Base-by-base conservation (phyloP, 2,888 invertebrate genomes). In the Meandrusa payeni region DNA sequence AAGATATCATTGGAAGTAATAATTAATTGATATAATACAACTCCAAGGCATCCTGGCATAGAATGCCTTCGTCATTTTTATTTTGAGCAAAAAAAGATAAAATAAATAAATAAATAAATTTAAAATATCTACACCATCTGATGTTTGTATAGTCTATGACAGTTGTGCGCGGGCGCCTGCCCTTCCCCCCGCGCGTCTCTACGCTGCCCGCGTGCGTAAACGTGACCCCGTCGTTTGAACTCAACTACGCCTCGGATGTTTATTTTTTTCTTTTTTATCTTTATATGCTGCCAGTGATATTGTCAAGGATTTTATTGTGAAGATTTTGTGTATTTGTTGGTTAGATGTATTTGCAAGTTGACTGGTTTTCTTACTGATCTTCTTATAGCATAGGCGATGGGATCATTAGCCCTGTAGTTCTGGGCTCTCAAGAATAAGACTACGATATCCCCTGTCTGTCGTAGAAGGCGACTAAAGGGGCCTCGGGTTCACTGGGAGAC, bases 151-250 rank as follows among this genome's bases (percentile, higher is more conserved):
- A 19, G 31, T 50, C 45, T 15, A n/a, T 31, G 36, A 41, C 47
- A 65, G 69, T 68, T 60, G 70, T 64, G 71, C 69, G 68, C 72
- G 56, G 53, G 71, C 75, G 64, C 66, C 55, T 51, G 47, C 48
- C 27, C 45, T 20, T 48, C 40, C 37, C 52, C 50, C 13, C 56
- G 34, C 47, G 13, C 46, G 33, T 36, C 60, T 50, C 66, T 73
- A 73, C 79, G 66, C 64, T 69, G 55, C 64, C 72, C 74, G 75
- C 76, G 83, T 79, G 85, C 86, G 85, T 85, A 85, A 86, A 83
- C 77, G 76, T 82, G 83, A 86, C 83, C 85, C 75, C 80, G 58
- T 48, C 54, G 51, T 51, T 64, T 85, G 85, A 85, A 85, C 85
- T 85, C 73, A 50, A 62, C 60, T 61, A 61, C 59, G 57, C 60